Base-by-base conservation (phyloP, 2,888 invertebrate genomes). In the Zhuqinia jingwanae region DNA sequence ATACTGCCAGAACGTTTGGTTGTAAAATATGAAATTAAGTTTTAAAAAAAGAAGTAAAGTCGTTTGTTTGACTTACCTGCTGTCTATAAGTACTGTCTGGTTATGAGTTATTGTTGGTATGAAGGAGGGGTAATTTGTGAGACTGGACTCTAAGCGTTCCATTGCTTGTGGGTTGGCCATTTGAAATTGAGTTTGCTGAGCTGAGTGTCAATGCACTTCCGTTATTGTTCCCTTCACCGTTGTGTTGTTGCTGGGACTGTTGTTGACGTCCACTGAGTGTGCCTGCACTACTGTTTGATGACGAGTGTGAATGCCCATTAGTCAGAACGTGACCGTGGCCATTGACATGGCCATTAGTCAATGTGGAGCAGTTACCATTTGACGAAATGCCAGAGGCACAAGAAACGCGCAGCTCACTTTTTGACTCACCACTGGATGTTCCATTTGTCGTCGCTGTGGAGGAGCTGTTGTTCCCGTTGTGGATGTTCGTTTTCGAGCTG, bases 61-160 rank as follows among this genome's bases (percentile, higher is more conserved):
- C n/a, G n/a, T n/a, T n/a, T n/a, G n/a, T n/a, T 36, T 27, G 25
- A 17, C 85, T 87, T 78, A 87, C 87, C 87, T 82, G 87, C 87
- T 87, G 87, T 82, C 87, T 87, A 87, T 82, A 87, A 87, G 87
- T 87, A 87, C 87, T 82, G 77, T 82, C 82, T 87, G 82, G 87
- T 87, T 87, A 87, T 82, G 87, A 87, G 87, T 90, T 90, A 81
- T 90, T 90, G 75, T 90, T 91, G 63, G 90, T 88, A 80, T 91
- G 91, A 77, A 91, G 91, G 47, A 91, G 83, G 63, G 91, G 91
- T 79, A 91, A 87, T 89, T 91, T 91, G 81, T 91, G 91, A 73
- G 91, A 88, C 87, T 90, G 91, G 81, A 90, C 90, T 76, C 91
- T 87, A 81, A 90, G 90, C 85, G 90, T 89, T 78, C 91, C 91